Evolutionary conservation across 1,140 invertebrate genomes (phyloP).

Genomic region (Saccostrea glomerata): DNA sequence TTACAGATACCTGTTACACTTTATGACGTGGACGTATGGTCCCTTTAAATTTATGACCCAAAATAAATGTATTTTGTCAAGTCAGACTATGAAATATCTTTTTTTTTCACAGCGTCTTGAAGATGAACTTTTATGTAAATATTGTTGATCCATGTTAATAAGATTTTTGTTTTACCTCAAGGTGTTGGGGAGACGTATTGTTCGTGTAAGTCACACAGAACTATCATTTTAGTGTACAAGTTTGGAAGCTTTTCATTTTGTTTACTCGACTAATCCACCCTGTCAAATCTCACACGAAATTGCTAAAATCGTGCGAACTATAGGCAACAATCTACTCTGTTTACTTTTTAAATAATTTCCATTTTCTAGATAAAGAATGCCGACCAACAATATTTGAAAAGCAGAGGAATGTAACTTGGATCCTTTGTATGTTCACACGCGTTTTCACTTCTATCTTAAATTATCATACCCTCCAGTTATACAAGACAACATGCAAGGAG

Average conservation of each 20-base stretch:
- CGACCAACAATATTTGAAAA: slow-evolving; percentile 14
- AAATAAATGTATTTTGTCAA: slow-evolving; percentile 32
- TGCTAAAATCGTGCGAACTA: slow-evolving; percentile 10
- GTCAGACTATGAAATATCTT: background rate
- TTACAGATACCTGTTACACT: slow-evolving; percentile 21
- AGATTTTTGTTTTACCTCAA: slow-evolving; percentile 21
- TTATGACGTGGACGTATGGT: slow-evolving; percentile 16
- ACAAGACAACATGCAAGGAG: background rate
- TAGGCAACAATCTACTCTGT: background rate
- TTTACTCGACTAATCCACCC: background rate
- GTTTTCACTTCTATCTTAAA: background rate
- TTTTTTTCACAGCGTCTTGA: background rate
- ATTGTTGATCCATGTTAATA: slow-evolving; percentile 25
- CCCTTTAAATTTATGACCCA: slow-evolving; percentile 27
- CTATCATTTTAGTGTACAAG: background rate
- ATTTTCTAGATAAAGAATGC: background rate
- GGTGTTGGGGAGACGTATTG: slow-evolving; percentile 2
- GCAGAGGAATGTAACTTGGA: background rate
- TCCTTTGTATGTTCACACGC: background rate
- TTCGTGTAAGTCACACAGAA: background rate
- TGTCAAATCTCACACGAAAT: slow-evolving; percentile 2
- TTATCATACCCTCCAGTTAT: background rate
- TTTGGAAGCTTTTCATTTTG: background rate
- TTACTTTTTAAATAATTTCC: slow-evolving; percentile 2
- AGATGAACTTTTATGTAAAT: slow-evolving; percentile 34